These are phyloP conservation scores for Clanis bilineata DNA, from an alignment of 2,888 invertebrate genomes.

Conservation along the genomic window DNA sequence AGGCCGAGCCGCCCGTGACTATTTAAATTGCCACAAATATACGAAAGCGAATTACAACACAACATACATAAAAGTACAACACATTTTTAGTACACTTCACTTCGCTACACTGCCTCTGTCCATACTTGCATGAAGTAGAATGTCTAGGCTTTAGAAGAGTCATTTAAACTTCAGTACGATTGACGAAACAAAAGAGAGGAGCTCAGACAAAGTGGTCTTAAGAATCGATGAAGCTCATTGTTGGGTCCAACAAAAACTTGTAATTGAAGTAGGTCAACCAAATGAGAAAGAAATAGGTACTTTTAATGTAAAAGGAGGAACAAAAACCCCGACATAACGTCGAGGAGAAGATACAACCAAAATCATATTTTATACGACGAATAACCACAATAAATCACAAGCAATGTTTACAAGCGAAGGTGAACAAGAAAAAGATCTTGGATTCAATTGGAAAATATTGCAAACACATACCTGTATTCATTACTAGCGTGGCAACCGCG, in stretches of 20 bases:
- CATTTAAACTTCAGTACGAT: neutral
- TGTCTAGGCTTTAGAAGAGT: too few species aligned
- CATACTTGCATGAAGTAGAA: too few species aligned
- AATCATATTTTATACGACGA: neutral
- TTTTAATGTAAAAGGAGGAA: neutral
- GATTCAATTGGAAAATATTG: slow-evolving; percentile 34
- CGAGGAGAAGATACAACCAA: neutral
- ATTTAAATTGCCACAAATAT: too few species aligned
- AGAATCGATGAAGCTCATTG: neutral
- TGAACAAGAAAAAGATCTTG: slow-evolving; percentile 18
- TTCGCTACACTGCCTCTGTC: too few species aligned
- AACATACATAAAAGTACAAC: too few species aligned
- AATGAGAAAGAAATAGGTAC: slow-evolving; percentile 1
- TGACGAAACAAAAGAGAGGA: neutral
- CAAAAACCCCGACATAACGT: neutral
- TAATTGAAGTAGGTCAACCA: slow-evolving; percentile 5
- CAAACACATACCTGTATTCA: slow-evolving; percentile 26
- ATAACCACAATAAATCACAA: slow-evolving; percentile 3
- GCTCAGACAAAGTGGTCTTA: neutral
- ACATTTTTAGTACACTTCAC: too few species aligned
- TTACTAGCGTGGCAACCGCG: slow-evolving; percentile 30
- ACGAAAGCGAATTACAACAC: too few species aligned
- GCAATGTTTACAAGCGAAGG: slow-evolving; percentile 19
- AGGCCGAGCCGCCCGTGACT: too few species aligned
- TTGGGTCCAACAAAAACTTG: neutral